phyloP scores from a whole-genome alignment of 1,140 invertebrate species.

The Rhysida immarginata region DNA sequence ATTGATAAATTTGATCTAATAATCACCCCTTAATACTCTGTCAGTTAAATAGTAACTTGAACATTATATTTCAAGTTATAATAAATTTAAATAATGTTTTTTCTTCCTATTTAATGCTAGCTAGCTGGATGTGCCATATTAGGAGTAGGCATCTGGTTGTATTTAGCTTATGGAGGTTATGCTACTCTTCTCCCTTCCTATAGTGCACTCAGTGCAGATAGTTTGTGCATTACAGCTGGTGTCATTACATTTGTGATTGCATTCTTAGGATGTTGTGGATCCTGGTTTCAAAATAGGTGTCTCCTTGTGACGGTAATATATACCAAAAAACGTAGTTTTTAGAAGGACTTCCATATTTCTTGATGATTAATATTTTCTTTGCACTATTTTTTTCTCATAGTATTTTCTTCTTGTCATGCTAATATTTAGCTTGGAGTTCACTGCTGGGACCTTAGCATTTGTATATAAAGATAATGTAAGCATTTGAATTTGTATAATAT shows the following conservation, averaged over 20 bases:
- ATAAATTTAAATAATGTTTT: too few species aligned
- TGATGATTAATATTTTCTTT: background rate
- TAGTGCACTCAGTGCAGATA: constrained; percentile 48
- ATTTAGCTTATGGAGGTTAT: constrained; percentile 48
- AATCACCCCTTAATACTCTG: constrained; percentile 4
- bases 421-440: constrained; percentile 60
- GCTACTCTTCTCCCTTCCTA: constrained; percentile 52
- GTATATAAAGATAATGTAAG: constrained; percentile 52
- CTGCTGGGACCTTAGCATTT: constrained; percentile 57
- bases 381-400: constrained; percentile 34
- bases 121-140: constrained; percentile 55
- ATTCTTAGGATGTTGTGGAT: constrained; percentile 64
- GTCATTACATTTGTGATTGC: constrained; percentile 51
- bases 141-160: constrained; percentile 55
- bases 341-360: too few species aligned
- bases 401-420: constrained; percentile 69
- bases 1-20: constrained; percentile 10
- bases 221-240: constrained; percentile 47
- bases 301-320: constrained; percentile 52
- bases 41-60: too few species aligned
- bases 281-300: constrained; percentile 61
- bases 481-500: background rate
- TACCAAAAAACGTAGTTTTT: too few species aligned
- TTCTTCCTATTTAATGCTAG: constrained; percentile 30
- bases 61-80: too few species aligned